Base-by-base conservation (phyloP, 2,113 vertebrate species). In the Sinosuthora webbiana region DNA sequence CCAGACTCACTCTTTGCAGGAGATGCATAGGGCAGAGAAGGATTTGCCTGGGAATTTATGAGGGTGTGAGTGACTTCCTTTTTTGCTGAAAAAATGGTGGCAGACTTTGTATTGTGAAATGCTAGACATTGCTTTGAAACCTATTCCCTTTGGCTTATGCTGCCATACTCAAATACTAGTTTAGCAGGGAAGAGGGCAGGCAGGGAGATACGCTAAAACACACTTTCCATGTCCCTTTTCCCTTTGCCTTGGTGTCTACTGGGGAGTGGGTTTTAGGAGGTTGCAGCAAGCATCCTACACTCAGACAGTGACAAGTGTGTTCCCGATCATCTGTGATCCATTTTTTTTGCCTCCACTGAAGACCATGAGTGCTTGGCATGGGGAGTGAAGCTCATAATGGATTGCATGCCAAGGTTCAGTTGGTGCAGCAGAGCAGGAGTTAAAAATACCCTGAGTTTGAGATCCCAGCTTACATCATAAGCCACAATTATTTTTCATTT, bases 401-500 rank as follows among this genome's bases (percentile, higher is more conserved):
- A 42, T 69, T 31, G 49, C 49, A 17, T 79, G 53, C n/a, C 44
- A 55, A 87, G 45, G 59, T 89, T 45, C 69, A 47, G 22, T 45
- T 65, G 19, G 22, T 79, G n/a, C 12, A 41, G 37, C 41, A 71
- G 67, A 69, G 37, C 33, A 4, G 6, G 27, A 35, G 50, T 81
- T 55, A 42, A 76, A 80, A 19, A 22, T 71, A 14, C 18, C 0
- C 0, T 6, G 20, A 92, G 25, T 55, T 20, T 37, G 35, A 70
- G 10, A 37, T 87, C 24, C 57, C 35, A 21, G 35, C 15, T 89
- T 71, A 3, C 41, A 37, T 69, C 60, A 69, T 45, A 88, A 86
- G 19, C 57, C 69, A 71, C 49, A 89, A n/a, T 75, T 64, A 67
- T 56, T 95, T 82, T 91, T 84, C 24, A 24, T 83, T 89, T 77